Conservation (phyloP, 1,140 invertebrate genomes). For the Hydropsyche tenuis region DNA sequence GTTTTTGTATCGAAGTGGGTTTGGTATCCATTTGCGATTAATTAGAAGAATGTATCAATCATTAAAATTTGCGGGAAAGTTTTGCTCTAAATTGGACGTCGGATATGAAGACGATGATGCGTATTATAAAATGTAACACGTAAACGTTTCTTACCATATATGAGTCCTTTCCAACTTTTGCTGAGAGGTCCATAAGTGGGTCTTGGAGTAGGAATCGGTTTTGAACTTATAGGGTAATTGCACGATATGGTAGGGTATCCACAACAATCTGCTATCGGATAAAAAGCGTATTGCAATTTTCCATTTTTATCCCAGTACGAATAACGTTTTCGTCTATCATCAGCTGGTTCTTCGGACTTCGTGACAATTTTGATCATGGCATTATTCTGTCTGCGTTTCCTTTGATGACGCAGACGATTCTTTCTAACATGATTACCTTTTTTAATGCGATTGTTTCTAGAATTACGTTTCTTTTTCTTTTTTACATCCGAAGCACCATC, state of each 20-base stretch:
- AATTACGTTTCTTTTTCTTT: no score
- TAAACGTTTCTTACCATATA: slow-evolving; percentile 39
- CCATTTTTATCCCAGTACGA: slow-evolving; percentile 40
- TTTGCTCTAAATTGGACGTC: neutral
- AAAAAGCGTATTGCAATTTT: slow-evolving; percentile 26
- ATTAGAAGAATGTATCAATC: no score
- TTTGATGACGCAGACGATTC: neutral
- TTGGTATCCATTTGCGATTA: no score
- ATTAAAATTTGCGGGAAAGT: no score
- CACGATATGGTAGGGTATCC: slow-evolving; percentile 37
- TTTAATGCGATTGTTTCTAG: neutral
- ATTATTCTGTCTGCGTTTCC: neutral
- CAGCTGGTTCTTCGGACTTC: neutral
- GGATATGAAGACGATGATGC: neutral
- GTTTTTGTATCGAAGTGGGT: no score
- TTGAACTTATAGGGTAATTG: neutral
- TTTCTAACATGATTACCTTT: neutral
- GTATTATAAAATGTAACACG: neutral
- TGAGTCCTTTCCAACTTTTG: slow-evolving; percentile 43
- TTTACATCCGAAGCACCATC: no score
- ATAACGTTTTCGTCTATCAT: slow-evolving; percentile 37
- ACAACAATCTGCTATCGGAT: slow-evolving; percentile 38
- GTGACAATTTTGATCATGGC: neutral
- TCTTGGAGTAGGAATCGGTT: neutral
- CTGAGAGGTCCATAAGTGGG: slow-evolving; percentile 47